phyloP scores from a whole-genome alignment of 2,888 invertebrate genomes.

The Aethes cnicana region DNA sequence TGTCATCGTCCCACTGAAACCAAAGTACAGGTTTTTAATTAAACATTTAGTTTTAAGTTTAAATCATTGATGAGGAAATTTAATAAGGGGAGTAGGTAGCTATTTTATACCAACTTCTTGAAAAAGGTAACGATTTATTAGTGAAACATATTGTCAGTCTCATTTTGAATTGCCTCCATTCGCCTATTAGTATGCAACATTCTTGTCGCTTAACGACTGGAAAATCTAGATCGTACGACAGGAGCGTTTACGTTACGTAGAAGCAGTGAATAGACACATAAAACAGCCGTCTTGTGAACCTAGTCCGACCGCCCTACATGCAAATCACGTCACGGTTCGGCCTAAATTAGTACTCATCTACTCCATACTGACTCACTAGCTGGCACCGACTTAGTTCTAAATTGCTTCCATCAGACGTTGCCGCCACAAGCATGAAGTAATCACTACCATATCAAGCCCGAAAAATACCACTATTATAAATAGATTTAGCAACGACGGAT shows the following conservation, averaged over 20 bases:
- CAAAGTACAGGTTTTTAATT: too few species aligned
- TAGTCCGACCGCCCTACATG: slow-evolving; percentile 64
- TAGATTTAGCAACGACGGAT: slow-evolving; percentile 67
- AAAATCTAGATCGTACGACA: slow-evolving; percentile 44
- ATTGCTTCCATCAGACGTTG: slow-evolving; percentile 66
- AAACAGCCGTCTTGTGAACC: slow-evolving; percentile 56
- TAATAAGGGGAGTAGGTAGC: too few species aligned
- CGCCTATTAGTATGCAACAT: slow-evolving; percentile 41
- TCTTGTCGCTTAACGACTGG: slow-evolving; percentile 48
- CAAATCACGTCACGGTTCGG: slow-evolving; percentile 76
- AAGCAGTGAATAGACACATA: slow-evolving; percentile 61
- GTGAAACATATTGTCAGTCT: neutral
- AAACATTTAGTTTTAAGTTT: too few species aligned
- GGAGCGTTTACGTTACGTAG: slow-evolving; percentile 56
- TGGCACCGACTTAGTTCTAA: slow-evolving; percentile 56
- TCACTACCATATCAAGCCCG: slow-evolving; percentile 56
- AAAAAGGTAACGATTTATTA: neutral
- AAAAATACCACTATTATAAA: slow-evolving; percentile 72
- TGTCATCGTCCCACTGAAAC: too few species aligned
- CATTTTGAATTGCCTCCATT: slow-evolving; percentile 30
- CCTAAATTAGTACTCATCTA: slow-evolving; percentile 66
- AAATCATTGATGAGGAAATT: too few species aligned
- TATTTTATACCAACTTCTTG: neutral
- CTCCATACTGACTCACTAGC: slow-evolving; percentile 57
- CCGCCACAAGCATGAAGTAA: slow-evolving; percentile 61